A percentile compares a stretch with the other conserved stretches of the same genome.
Conservation (phyloP, 2,113 vertebrate genomes). For the Phylloscopus whistleri region DNA sequence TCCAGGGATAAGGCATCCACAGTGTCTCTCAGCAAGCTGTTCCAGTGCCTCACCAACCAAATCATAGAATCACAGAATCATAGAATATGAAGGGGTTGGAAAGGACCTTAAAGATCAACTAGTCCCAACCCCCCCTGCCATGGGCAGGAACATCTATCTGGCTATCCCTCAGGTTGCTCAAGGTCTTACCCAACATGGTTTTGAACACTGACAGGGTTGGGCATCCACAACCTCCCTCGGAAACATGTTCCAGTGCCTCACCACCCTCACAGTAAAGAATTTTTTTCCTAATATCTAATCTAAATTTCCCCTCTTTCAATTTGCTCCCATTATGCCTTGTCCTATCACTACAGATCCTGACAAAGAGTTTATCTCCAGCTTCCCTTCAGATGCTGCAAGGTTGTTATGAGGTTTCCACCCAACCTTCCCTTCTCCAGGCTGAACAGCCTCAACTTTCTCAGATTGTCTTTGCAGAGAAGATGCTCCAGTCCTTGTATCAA, state of each 20-base stretch:
- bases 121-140: rapidly evolving
- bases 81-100: neutral
- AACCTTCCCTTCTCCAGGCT: neutral
- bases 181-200: neutral
- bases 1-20: neutral
- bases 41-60: neutral
- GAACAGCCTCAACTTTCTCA: neutral
- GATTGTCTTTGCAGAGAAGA: rapidly evolving
- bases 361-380: neutral
- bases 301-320: neutral
- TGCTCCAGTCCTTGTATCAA: neutral
- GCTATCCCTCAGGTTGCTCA: neutral
- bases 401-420: neutral
- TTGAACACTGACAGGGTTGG: neutral
- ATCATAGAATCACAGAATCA: neutral
- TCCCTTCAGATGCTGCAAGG: neutral
- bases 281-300: neutral
- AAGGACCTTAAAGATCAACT: neutral
- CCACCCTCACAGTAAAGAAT: neutral
- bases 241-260: neutral
- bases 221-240: neutral
- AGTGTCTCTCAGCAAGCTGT: neutral
- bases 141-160: neutral
- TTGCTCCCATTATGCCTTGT: neutral
- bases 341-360: neutral